Conservation (phyloP, 2,797 vertebrate species). For the Lepilemur septentrionalis region DNA sequence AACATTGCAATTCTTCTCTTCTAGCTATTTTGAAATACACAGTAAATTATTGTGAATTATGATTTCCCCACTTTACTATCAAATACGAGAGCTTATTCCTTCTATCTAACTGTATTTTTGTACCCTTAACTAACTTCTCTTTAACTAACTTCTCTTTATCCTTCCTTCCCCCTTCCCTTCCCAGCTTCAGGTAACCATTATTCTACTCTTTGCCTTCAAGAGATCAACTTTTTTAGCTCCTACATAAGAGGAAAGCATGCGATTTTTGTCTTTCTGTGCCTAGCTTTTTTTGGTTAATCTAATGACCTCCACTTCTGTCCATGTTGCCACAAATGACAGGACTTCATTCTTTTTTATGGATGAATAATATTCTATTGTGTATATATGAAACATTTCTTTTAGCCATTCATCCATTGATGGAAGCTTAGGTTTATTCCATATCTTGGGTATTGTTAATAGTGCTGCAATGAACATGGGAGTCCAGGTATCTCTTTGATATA, state of each 20-base stretch:
- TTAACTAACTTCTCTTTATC: background rate
- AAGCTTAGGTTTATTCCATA: background rate
- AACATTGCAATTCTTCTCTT: background rate
- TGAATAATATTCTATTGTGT: background rate
- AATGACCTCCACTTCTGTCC: background rate
- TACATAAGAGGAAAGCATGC: background rate
- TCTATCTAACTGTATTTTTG: background rate
- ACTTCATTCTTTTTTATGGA: background rate
- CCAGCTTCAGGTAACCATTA: background rate
- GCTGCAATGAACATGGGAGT: background rate
- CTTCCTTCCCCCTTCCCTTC: background rate
- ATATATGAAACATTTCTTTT: background rate
- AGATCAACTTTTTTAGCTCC: background rate
- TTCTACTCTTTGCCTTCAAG: background rate
- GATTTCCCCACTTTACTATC: background rate
- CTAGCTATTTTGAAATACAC: background rate
- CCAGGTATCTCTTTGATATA: background rate
- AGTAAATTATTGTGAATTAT: background rate
- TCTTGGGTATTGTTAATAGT: background rate
- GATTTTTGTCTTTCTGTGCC: background rate
- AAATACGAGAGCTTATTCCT: background rate
- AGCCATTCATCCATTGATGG: background rate
- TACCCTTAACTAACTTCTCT: background rate
- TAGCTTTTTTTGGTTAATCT: background rate
- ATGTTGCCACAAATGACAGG: background rate